Conservation (phyloP, 2,888 invertebrate genomes). For the Argynnis bischoffii region DNA sequence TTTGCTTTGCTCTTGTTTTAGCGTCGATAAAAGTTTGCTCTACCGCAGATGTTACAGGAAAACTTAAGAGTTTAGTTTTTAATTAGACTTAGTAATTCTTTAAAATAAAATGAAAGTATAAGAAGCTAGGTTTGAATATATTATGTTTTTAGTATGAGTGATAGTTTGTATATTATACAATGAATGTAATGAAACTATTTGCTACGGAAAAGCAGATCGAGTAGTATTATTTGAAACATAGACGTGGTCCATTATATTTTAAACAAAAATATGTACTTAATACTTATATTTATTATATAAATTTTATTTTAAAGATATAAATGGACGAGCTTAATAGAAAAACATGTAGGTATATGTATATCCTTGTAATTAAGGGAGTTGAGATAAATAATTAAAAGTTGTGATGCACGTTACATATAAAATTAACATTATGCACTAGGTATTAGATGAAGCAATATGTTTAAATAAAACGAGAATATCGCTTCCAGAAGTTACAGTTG, state of each 20-base stretch:
- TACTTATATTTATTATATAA: background rate
- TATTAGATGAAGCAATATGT: no score
- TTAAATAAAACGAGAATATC: no score
- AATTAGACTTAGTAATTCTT: background rate
- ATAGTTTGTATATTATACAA: no score
- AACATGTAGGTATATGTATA: background rate
- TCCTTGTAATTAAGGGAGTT: no score
- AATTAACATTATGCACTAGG: background rate
- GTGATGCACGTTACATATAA: background rate
- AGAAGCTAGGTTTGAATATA: no score
- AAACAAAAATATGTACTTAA: no score
- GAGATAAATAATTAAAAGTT: background rate
- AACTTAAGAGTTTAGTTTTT: background rate
- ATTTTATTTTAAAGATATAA: background rate
- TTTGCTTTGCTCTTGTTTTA: constrained; percentile 26
- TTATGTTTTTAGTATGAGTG: no score
- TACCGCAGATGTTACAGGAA: background rate
- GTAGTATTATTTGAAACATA: no score
- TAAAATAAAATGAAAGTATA: background rate
- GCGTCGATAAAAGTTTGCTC: constrained; percentile 25
- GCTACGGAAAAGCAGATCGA: no score
- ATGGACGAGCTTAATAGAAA: background rate
- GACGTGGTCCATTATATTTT: no score
- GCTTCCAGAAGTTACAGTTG: no score
- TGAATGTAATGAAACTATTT: no score